phyloP scores from a whole-genome alignment of 1,140 invertebrate species.

The Limonius californicus region DNA sequence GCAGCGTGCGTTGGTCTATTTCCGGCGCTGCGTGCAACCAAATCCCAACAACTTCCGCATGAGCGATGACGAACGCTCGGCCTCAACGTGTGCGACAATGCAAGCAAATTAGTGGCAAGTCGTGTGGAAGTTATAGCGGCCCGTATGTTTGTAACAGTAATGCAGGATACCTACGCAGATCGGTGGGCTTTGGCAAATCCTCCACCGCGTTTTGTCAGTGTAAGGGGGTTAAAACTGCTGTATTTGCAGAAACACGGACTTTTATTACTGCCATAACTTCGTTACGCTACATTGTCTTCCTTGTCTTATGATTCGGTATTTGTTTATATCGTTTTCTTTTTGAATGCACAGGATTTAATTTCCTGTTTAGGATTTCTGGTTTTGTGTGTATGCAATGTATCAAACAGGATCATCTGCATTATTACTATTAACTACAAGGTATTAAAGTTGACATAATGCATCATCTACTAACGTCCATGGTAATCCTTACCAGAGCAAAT shows the following conservation, averaged over 20 bases:
- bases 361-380: too few species aligned
- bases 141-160: constrained; percentile 26
- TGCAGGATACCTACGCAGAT: constrained; percentile 25
- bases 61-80: constrained; percentile 27
- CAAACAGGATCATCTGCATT: too few species aligned
- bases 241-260: constrained; percentile 34
- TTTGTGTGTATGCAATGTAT: too few species aligned
- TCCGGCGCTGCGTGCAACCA: constrained; percentile 18
- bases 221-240: constrained; percentile 40
- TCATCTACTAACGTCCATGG: too few species aligned
- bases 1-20: not conserved
- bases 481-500: too few species aligned
- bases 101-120: constrained; percentile 27
- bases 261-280: constrained; percentile 30
- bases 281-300: constrained; percentile 27
- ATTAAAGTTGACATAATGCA: too few species aligned
- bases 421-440: too few species aligned
- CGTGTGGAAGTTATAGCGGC: constrained; percentile 39
- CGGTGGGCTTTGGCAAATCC: constrained; percentile 34
- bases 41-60: constrained; percentile 34
- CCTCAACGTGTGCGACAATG: constrained; percentile 27
- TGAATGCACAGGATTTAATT: too few species aligned
- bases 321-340: too few species aligned
- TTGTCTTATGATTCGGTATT: constrained; percentile 14
- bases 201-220: constrained; percentile 40